phyloP scores from a whole-genome alignment of 1,140 invertebrate genomes.

The Chymomyza costata region DNA sequence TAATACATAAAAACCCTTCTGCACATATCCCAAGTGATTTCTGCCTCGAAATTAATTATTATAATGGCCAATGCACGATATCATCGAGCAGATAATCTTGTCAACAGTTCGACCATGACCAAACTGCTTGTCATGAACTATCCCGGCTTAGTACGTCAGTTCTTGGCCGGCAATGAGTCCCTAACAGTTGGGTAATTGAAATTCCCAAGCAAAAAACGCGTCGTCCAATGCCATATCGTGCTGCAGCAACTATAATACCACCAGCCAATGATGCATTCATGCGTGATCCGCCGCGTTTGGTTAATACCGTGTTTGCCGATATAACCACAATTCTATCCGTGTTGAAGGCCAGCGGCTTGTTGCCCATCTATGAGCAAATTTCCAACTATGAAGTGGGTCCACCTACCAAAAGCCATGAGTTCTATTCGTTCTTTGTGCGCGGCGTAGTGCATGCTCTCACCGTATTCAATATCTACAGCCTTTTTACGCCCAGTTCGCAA shows the following conservation, averaged over 20 bases:
- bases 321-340: constrained; percentile 51
- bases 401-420: constrained; percentile 52
- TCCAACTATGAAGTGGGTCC: constrained; percentile 60
- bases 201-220: constrained; percentile 33
- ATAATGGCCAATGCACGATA: constrained; percentile 34
- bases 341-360: constrained; percentile 56
- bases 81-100: constrained; percentile 6
- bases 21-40: too few relatives aligned
- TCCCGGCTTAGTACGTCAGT: constrained; percentile 43
- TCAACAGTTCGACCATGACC: not conserved
- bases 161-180: constrained; percentile 47
- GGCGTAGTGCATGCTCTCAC: constrained; percentile 58
- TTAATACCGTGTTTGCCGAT: constrained; percentile 51
- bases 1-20: too few relatives aligned
- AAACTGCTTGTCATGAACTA: too few relatives aligned
- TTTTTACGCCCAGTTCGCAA: constrained; percentile 46
- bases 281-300: not conserved
- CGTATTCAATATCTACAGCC: constrained; percentile 64
- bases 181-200: constrained; percentile 56
- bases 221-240: constrained; percentile 23
- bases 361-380: constrained; percentile 62
- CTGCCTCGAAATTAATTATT: constrained; percentile 44
- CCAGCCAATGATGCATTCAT: constrained; percentile 36
- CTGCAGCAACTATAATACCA: not conserved
- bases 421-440: constrained; percentile 62